These are phyloP conservation scores for Prionchulus punctatus DNA, from an alignment of 2,888 invertebrate species.

Conservation along the genomic window DNA sequence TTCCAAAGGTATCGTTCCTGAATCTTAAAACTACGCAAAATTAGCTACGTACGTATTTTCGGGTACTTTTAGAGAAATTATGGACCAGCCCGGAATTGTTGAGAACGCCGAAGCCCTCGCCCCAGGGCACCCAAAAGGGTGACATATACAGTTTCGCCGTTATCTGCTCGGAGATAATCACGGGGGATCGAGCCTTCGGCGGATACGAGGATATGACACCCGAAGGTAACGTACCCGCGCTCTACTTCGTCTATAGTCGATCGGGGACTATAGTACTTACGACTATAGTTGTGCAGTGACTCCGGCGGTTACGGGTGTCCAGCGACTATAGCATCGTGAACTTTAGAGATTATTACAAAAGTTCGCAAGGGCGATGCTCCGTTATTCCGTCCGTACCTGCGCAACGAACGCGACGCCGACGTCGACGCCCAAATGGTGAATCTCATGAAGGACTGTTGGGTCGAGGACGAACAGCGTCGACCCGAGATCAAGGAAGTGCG, in stretches of 20 bases:
- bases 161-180: conserved; percentile 9
- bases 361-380: conserved; percentile 10
- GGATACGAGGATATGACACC: neutral
- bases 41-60: neutral
- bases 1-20: neutral
- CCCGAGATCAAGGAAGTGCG: conserved; percentile 6
- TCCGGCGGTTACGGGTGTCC: no score
- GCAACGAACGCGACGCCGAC: neutral
- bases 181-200: conserved; percentile 4
- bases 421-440: neutral
- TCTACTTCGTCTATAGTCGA: no score
- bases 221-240: no score
- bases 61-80: conserved; percentile 4
- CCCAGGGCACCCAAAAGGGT: conserved; percentile 1
- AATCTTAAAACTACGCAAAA: no score
- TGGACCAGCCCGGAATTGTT: conserved; percentile 12
- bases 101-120: neutral
- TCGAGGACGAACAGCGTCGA: conserved; percentile 1
- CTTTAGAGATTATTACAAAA: conserved; percentile 7
- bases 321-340: neutral
- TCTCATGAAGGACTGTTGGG: conserved; percentile 6
- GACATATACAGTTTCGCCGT: conserved; percentile 12
- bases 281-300: no score
- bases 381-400: conserved; percentile 9
- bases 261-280: no score